Evolutionary conservation across 2,113 vertebrate genomes (phyloP).

Genomic region (Syngnathus scovelli): DNA sequence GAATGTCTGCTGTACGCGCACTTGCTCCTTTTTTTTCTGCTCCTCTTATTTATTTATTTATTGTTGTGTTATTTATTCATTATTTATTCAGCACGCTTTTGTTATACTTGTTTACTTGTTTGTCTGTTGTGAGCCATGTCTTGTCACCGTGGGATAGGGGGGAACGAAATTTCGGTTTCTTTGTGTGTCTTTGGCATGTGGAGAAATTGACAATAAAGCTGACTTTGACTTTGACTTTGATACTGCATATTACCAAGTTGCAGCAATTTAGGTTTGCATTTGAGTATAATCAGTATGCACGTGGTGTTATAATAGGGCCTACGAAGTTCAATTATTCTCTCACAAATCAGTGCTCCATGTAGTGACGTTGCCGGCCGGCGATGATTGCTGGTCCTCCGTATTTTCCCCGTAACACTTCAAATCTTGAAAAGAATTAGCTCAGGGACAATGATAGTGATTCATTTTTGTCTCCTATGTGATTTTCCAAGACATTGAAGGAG

Average conservation of each 20-base stretch:
- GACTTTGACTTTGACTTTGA: too few relatives aligned
- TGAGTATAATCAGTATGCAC: not conserved
- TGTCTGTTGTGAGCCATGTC: too few relatives aligned
- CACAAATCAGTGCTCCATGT: conserved; percentile 19
- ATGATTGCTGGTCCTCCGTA: conserved; percentile 46
- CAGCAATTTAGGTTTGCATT: conserved; percentile 7
- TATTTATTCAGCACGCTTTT: too few relatives aligned
- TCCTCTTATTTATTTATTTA: too few relatives aligned
- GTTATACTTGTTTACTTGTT: too few relatives aligned
- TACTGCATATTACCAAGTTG: not conserved
- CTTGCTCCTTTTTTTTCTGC: too few relatives aligned
- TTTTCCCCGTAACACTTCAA: conserved; percentile 48
- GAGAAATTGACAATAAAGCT: too few relatives aligned
- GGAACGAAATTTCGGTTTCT: too few relatives aligned
- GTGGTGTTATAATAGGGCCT: conserved; percentile 1
- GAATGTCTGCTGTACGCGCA: too few relatives aligned
- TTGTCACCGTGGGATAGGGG: too few relatives aligned
- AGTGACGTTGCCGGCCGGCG: conserved; percentile 21
- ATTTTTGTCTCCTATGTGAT: not conserved
- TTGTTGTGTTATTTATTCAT: too few relatives aligned
- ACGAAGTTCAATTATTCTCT: conserved; percentile 28
- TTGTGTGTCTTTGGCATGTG: too few relatives aligned
- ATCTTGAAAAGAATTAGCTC: conserved; percentile 51
- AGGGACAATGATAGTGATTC: conserved; percentile 43
- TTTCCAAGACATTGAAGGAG: not conserved